Evolutionary conservation across 1,140 invertebrate genomes (phyloP), one percentile per base, ranked within the genome.

Genomic region (Bombus ignitus): DNA sequence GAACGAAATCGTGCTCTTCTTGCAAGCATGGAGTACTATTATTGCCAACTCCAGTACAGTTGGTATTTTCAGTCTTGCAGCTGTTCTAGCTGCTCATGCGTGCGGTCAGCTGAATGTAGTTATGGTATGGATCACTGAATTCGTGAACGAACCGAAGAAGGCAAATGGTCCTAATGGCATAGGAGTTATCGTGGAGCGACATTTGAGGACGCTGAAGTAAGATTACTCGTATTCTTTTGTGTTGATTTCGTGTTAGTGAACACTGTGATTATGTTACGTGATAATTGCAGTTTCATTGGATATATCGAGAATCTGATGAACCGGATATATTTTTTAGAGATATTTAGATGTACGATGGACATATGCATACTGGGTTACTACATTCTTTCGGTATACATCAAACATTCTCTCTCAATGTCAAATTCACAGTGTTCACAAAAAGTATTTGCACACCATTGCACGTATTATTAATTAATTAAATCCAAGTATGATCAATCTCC

Each of bases 331-430:
- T 71, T 93, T 0, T 71, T 92, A 1, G 92, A 93, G 81, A 39
- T 93, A 37, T 10, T 91, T 0, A 81, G 86, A 53, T 93, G 91
- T 18, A 92, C 88, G 0, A 53, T 91, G 8, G 78, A 81, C 32
- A 91, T 93, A 53, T 92, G 92, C 39, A 12, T 87, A 42, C 70
- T 93, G 22, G 92, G 91, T 59, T 94, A 92, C 86, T 92, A 90
- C 57, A 89, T 91, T 44, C 89, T 94, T 25, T 88, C 83, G 90
- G 81, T 92, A 72, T 75, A 85, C n/a, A 15, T n/a, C 12, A 37
- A 68, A 37, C 4, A 15, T 18, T 47, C 47, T 47, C 47, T 6
- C 1, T 6, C 5, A 18, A 18, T 18, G 0, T 47, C 15, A 5
- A 47, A 47, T 47, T 18, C 15, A 47, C 5, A 47, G 5, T 47